Base-by-base conservation (phyloP, 2,113 vertebrate genomes). In the Fukomys damarensis region DNA sequence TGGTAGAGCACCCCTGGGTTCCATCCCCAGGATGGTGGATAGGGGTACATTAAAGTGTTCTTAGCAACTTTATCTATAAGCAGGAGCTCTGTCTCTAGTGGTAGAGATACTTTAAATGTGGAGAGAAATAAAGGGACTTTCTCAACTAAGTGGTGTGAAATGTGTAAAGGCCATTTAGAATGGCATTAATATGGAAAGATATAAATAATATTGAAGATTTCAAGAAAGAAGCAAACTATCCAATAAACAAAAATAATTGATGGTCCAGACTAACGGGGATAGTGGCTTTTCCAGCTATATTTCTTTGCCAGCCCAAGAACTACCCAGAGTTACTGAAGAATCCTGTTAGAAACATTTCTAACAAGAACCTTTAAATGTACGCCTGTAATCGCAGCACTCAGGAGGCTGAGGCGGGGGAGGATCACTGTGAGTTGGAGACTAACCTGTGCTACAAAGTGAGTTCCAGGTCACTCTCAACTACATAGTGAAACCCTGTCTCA, bases 311-410 rank as follows among this genome's bases (percentile, higher is more conserved):
- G 13, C 95, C 95, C 98, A 99, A 99, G 98, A 98, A 97, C 96
- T 99, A 98, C 93, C 95, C 97, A 96, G 98, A 96, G 98, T 99
- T 99, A 99, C 97, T 93, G 54, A 86, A 96, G 82, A 72, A 72
- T 94, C 28, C 54, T 83, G 0, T 88, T 70, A 52, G 52, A 76
- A 65, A 43, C 4, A 41, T 94, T 91, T 94, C 68, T 77, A 87
- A n/a, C n/a, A n/a, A n/a, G n/a, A n/a, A n/a, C n/a, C n/a, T n/a
- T n/a, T n/a, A n/a, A n/a, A n/a, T n/a, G n/a, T n/a, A n/a, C n/a
- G n/a, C n/a, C n/a, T n/a, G n/a, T n/a, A n/a, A n/a, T n/a, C n/a
- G n/a, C n/a, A n/a, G n/a, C n/a, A n/a, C n/a, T n/a, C n/a, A n/a
- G n/a, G n/a, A n/a, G n/a, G n/a, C n/a, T n/a, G n/a, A n/a, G n/a